Conservation (phyloP, 2,113 vertebrate genomes). For the Varanus komodoensis region DNA sequence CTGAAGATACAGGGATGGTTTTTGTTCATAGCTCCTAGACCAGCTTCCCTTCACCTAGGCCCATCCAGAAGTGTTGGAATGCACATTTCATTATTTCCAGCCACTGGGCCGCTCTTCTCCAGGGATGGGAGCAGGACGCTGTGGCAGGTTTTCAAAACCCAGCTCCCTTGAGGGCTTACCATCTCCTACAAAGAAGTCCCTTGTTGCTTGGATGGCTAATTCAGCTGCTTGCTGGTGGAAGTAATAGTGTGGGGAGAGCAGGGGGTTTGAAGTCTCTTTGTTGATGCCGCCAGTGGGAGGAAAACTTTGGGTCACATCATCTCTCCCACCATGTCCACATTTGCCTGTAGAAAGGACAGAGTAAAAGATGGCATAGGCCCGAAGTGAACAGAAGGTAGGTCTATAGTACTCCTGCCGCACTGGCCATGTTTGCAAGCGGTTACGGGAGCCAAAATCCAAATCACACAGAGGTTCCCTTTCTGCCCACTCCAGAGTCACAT, state of each 20-base stretch:
- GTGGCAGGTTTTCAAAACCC: not conserved
- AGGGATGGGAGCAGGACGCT: not conserved
- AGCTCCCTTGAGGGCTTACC: not conserved
- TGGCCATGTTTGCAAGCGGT: too few species aligned
- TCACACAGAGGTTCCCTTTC: too few species aligned
- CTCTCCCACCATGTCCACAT: slow-evolving; percentile 26
- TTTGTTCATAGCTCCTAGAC: not conserved
- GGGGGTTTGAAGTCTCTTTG: not conserved
- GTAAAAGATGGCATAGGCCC: not conserved
- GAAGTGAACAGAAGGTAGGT: too few species aligned
- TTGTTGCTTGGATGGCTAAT: slow-evolving; percentile 19
- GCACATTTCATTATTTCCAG: not conserved
- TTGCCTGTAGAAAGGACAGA: slow-evolving; percentile 12
- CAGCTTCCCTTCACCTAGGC: too few species aligned
- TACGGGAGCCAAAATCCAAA: too few species aligned
- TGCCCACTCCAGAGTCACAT: too few species aligned
- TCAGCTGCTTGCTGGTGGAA: slow-evolving; percentile 16
- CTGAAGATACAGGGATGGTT: not conserved
- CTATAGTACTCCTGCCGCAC: too few species aligned
- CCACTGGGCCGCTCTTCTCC: not conserved
- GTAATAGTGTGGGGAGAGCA: not conserved
- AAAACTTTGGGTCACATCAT: not conserved
- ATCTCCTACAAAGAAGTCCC: slow-evolving; percentile 15
- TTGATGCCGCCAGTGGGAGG: slow-evolving; percentile 24
- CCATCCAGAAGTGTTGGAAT: not conserved